These are phyloP conservation scores for Tinea pellionella DNA, from an alignment of 2,888 invertebrate species.

Conservation along the genomic window DNA sequence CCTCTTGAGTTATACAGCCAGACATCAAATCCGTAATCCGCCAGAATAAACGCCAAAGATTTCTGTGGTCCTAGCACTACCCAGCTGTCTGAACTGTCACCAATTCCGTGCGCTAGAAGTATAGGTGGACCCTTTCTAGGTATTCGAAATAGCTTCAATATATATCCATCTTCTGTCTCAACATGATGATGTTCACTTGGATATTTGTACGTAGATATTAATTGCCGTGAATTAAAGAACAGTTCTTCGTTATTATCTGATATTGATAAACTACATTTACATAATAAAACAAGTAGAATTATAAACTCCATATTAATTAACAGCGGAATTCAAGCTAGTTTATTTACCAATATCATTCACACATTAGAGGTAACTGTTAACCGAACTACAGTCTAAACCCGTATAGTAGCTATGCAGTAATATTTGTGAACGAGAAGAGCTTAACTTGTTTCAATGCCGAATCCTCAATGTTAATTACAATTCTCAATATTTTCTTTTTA, in stretches of 20 bases:
- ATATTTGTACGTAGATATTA: slow-evolving; percentile 42
- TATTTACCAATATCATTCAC: neutral
- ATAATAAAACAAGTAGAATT: slow-evolving; percentile 19
- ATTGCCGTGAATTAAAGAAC: slow-evolving; percentile 39
- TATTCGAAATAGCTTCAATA: slow-evolving; percentile 40
- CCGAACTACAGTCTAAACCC: neutral
- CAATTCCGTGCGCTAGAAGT: slow-evolving; percentile 47
- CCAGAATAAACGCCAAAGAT: slow-evolving; percentile 42
- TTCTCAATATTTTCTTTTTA: neutral
- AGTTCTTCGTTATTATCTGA: slow-evolving; percentile 22
- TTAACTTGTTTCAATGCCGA: slow-evolving; percentile 3
- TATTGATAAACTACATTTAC: slow-evolving; percentile 21
- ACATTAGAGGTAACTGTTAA: neutral
- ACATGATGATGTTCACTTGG: slow-evolving; percentile 35
- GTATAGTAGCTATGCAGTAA: slow-evolving; percentile 1
- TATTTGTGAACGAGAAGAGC: neutral
- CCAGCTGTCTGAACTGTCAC: slow-evolving; percentile 56
- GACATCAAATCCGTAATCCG: slow-evolving; percentile 44
- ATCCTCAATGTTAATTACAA: neutral
- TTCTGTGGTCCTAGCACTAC: slow-evolving; percentile 40
- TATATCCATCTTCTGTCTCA: slow-evolving; percentile 45
- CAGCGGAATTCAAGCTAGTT: neutral
- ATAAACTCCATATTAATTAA: neutral
- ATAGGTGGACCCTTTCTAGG: slow-evolving; percentile 43
- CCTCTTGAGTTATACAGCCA: slow-evolving; percentile 54